Evolutionary conservation across 1,140 invertebrate genomes (phyloP), one percentile per base, ranked within the genome.

Genomic region (Radopholus similis): DNA sequence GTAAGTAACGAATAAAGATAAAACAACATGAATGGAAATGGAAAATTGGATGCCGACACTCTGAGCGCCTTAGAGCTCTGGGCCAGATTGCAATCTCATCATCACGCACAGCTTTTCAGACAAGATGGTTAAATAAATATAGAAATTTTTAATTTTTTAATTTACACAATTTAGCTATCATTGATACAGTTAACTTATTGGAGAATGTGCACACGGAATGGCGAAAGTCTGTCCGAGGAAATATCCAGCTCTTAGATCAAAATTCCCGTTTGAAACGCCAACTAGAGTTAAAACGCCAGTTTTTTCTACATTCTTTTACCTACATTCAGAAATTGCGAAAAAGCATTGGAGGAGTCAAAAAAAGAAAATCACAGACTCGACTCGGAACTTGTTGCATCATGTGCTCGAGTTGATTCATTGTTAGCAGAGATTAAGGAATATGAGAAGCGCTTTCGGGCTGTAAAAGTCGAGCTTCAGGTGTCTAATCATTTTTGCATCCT

Each of bases 381-480:
- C 21, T 26, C 59, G 5, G 28, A 62, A 15, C 18, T 62, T 3
- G 40, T 15, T 13, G 42, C 35, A 18, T 21, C 21, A 18, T 26
- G 49, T 51, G n/a, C 59, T 23, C 40, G 47, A 49, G 32, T 47
- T 30, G 40, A 34, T 23, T 62, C 59, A n/a, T 49, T 62, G 42
- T 21, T 21, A 8, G 38, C 30, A 6, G 59, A 62, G n/a, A 21
- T 62, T 18, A 15, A 18, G n/a, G 26, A 62, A 62, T 42, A 62
- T n/a, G 32, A 62, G 8, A 18, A 42, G 32, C 9, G 35, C 3
- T 62, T 62, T 34, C 26, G 32, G 18, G 34, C 49, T 1, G 59
- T 40, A 2, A 42, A 49, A 32, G 40, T 9, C 32, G 59, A 62
- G 47, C n/a, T 62, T 35, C 40, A 62, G 59, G 59, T 62, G 40